Conservation (phyloP, 1,140 invertebrate species). For the Adelges cooleyi region DNA sequence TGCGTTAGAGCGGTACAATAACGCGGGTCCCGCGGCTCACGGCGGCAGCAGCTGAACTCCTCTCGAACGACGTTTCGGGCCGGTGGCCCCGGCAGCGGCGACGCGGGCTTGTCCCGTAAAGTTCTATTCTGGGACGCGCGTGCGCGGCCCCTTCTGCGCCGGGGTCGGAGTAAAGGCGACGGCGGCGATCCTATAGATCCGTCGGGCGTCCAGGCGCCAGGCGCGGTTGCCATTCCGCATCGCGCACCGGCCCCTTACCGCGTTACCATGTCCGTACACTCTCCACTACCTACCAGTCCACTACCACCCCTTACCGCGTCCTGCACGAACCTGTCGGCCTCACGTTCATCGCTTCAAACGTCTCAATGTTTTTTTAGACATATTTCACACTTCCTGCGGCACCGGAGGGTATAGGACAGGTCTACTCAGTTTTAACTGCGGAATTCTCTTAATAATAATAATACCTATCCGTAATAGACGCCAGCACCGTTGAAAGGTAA, state of each 20-base stretch:
- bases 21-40: slow-evolving; percentile 28
- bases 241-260: not conserved
- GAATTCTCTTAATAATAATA: too few species aligned
- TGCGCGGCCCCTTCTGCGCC: slow-evolving; percentile 3
- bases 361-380: not conserved
- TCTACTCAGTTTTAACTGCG: not conserved
- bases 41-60: slow-evolving; percentile 28
- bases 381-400: not conserved
- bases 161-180: not conserved
- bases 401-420: not conserved
- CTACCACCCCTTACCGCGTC: not conserved
- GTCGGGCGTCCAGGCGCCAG: slow-evolving; percentile 28
- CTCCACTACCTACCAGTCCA: not conserved
- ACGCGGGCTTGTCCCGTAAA: not conserved
- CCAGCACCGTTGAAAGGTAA: too few species aligned
- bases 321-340: not conserved
- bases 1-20: slow-evolving; percentile 23
- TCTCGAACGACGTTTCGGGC: slow-evolving; percentile 24
- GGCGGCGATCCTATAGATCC: slow-evolving; percentile 24
- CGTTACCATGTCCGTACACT: not conserved
- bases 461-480: too few species aligned
- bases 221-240: slow-evolving; percentile 19
- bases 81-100: slow-evolving; percentile 7
- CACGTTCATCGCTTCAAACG: not conserved
- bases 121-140: slow-evolving; percentile 28